phyloP scores from a whole-genome alignment of 2,888 invertebrate genomes.

The Thera britannica region DNA sequence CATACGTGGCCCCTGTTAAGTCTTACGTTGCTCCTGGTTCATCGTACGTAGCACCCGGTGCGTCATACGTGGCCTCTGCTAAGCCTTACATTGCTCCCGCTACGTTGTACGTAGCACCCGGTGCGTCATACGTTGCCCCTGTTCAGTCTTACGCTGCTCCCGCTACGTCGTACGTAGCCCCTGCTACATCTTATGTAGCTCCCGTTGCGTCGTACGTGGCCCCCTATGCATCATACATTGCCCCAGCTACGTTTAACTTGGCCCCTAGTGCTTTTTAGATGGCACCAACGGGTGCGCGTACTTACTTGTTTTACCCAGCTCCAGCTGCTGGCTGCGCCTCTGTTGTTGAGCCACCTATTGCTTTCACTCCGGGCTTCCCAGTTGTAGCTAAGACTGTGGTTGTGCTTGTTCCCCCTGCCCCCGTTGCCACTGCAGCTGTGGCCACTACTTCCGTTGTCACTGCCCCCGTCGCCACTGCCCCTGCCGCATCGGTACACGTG shows the following conservation, averaged over 20 bases:
- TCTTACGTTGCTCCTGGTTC: slow-evolving; percentile 8
- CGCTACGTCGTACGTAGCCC: slow-evolving; percentile 8
- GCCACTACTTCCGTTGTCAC: slow-evolving; percentile 9
- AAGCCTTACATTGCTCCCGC: slow-evolving; percentile 8
- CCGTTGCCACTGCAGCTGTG: slow-evolving; percentile 3
- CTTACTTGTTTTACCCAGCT: slow-evolving; percentile 11
- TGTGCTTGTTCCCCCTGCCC: slow-evolving; percentile 6
- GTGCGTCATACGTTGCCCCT: slow-evolving; percentile 15
- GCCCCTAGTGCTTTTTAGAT: not conserved
- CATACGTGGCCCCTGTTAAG: slow-evolving; percentile 14
- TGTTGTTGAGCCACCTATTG: slow-evolving; percentile 11
- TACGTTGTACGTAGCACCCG: slow-evolving; percentile 15
- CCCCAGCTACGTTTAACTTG: slow-evolving; percentile 9
- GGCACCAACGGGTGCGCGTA: no score
- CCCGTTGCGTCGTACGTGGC: slow-evolving; percentile 11
- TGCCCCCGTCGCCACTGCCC: not conserved
- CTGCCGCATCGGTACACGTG: not conserved
- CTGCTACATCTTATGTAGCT: slow-evolving; percentile 4
- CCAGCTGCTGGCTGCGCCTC: slow-evolving; percentile 7
- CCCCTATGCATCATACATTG: slow-evolving; percentile 16
- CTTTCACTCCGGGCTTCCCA: slow-evolving; percentile 3
- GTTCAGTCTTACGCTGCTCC: slow-evolving; percentile 9
- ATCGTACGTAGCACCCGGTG: slow-evolving; percentile 17
- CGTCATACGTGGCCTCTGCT: slow-evolving; percentile 14
- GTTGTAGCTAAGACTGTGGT: slow-evolving; percentile 11